Base-by-base conservation (phyloP, 2,797 vertebrate species). In the Schizopygopsis pylzovi region DNA sequence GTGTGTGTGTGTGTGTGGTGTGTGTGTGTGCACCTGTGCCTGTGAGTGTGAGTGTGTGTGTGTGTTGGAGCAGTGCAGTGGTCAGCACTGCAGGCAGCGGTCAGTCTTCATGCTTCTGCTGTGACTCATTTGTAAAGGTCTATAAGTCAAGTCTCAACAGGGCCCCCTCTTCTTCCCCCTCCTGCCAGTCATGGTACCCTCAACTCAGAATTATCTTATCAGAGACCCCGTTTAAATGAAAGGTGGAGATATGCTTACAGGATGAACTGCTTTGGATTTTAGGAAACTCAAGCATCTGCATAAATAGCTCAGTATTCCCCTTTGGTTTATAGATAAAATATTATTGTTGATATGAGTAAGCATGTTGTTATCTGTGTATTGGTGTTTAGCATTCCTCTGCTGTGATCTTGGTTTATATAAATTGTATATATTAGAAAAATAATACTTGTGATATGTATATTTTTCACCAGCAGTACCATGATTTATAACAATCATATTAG, bases 71-170 rank as follows among this genome's bases (percentile, higher is more conserved):
- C 52, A 65, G 15, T 80, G 68, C 56, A 59, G 8, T 84, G 84
- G 78, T 85, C 84, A 80, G 84, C 86, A 84, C 68, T 56, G 61
- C 56, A 84, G 22, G 20, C 22, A 84, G 78, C 9, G 70, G 59
- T 85, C 86, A 70, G 78, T 84, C 70, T 54, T 85, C 71, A 16
- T 63, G 82, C 71, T 47, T 81, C 41, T 77, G 71, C 22, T 77
- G n/a, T 68, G 78, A 63, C 82, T 85, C 82, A 77, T 87, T 85
- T 87, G 86, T 84, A 68, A 68, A 76, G 77, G 77, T 75, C 78
- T 80, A 41, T 15, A 70, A 80, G 86, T 84, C 82, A 84, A 70
- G 78, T 81, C 86, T 85, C 86, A 25, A 77, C 82, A 81, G 78
- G 67, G 41, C 28, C n/a, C 33, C 70, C 77, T 52, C n/a, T 65